Evolutionary conservation across 2,113 vertebrate species (phyloP).

Genomic region (Scomber japonicus): DNA sequence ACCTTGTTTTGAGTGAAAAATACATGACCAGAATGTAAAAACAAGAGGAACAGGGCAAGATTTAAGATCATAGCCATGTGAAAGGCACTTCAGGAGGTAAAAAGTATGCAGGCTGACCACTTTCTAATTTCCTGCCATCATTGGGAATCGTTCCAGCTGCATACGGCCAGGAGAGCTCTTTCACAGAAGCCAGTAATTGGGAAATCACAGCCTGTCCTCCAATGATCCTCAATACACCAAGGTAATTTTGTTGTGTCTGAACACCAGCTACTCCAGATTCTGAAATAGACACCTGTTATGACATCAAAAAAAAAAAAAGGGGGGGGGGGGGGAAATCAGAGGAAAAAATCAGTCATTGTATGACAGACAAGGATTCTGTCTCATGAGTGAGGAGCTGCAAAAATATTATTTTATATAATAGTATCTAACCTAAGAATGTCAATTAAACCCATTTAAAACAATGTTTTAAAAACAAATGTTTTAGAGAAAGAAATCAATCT

Average conservation of each 20-base stretch:
- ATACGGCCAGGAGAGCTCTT: constrained; percentile 48
- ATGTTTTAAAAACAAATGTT: not conserved
- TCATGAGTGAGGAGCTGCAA: not conserved
- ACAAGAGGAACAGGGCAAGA: not conserved
- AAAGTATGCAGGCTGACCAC: constrained; percentile 22
- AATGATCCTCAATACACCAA: constrained; percentile 74
- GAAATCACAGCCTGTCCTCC: constrained; percentile 74
- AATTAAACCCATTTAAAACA: no score
- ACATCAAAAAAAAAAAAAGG: constrained; percentile 43
- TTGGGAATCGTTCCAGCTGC: constrained; percentile 57
- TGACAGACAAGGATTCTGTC: constrained; percentile 13
- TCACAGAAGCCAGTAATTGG: constrained; percentile 74
- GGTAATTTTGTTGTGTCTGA: constrained; percentile 70
- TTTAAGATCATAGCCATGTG: constrained; percentile 2
- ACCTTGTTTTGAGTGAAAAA: constrained; percentile 52
- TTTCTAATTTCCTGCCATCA: constrained; percentile 63
- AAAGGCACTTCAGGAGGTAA: constrained; percentile 29
- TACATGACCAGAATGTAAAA: constrained; percentile 5
- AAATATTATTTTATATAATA: not conserved
- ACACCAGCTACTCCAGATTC: constrained; percentile 54
- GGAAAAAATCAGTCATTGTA: not conserved
- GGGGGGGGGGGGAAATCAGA: not conserved
- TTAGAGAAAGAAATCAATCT: not conserved
- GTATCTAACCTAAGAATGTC: not conserved
- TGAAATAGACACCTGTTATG: constrained; percentile 53